phyloP scores from a whole-genome alignment of 2,113 vertebrate species.

The Alaudala cheleensis region DNA sequence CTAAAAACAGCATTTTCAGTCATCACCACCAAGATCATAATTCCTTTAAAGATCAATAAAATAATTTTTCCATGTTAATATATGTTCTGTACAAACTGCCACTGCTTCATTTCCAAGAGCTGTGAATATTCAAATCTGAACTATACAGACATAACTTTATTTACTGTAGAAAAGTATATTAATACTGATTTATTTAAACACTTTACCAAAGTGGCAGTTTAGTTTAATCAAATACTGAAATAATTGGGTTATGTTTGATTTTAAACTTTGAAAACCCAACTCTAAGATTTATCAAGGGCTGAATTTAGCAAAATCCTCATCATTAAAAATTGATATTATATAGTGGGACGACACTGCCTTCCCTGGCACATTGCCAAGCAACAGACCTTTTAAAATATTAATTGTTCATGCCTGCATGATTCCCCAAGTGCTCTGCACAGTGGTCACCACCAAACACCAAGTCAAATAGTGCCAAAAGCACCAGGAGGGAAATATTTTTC shows the following conservation, averaged over 20 bases:
- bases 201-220: constrained; percentile 63
- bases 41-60: constrained; percentile 15
- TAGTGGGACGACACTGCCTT: constrained; percentile 2
- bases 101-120: constrained; percentile 42
- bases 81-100: neutral
- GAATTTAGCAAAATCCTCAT: constrained; percentile 67
- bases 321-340: constrained; percentile 68
- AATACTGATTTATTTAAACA: constrained; percentile 75
- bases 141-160: constrained; percentile 63
- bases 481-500: neutral
- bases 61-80: constrained; percentile 24
- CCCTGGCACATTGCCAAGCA: constrained; percentile 29
- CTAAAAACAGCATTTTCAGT: neutral
- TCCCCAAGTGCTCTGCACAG: constrained; percentile 17
- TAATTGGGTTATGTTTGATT: constrained; percentile 73
- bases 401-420: constrained; percentile 55
- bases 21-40: neutral
- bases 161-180: constrained; percentile 68
- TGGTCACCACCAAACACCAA: constrained; percentile 19
- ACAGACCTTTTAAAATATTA: constrained; percentile 65
- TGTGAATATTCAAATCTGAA: constrained; percentile 63
- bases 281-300: constrained; percentile 58
- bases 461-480: constrained; percentile 43
- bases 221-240: constrained; percentile 67
- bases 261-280: constrained; percentile 63